Evolutionary conservation across 2,888 invertebrate species (phyloP), one percentile per base, ranked within the genome.

Genomic region (Eupelmus urozonus): DNA sequence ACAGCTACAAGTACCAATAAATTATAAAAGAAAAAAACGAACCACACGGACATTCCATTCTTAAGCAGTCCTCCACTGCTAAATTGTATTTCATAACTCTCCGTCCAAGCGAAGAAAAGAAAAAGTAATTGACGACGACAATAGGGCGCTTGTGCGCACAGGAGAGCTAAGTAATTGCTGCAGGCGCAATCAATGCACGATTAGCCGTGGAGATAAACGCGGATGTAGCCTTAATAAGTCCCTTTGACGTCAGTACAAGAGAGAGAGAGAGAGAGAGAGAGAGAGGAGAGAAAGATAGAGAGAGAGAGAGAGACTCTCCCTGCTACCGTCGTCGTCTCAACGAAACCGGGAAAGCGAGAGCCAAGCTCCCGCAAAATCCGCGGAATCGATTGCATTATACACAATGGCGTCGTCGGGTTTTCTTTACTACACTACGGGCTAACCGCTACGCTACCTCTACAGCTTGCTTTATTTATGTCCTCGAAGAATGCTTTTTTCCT

Each of bases 201-300:
- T 73, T 73, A 73, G 23, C 45, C 55, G 20, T 25, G 27, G 34
- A 51, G 45, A 60, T 40, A 42, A 65, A 65, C 57, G 65, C 65
- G 65, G 73, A 73, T 73, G 63, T 63, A 73, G 49, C 73, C 55
- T 73, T 27, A 53, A 65, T 65, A 73, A 65, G 73, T 65, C 51
- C 66, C 29, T 73, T 65, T 51, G 62, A 65, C 65, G 63, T 23
- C 72, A 40, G 45, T 70, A 59, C 59, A 69, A 53, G 2, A 7
- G 4, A 34, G 40, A 45, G 7, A 25, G 18, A 57, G 11, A 57
- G 2, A 57, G 4, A 45, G 34, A 34, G 34, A 34, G n/a, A n/a
- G n/a, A n/a, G n/a, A n/a, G n/a, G n/a, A n/a, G n/a, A n/a, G n/a
- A 70, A 69, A 53, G 2, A 7, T 45, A 34, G 40, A 45, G 7